Percentiles rank a stretch among this genome's conserved stretches.
phyloP scores from a whole-genome alignment of 2,888 invertebrate genomes.

The Drosophila yooni region DNA sequence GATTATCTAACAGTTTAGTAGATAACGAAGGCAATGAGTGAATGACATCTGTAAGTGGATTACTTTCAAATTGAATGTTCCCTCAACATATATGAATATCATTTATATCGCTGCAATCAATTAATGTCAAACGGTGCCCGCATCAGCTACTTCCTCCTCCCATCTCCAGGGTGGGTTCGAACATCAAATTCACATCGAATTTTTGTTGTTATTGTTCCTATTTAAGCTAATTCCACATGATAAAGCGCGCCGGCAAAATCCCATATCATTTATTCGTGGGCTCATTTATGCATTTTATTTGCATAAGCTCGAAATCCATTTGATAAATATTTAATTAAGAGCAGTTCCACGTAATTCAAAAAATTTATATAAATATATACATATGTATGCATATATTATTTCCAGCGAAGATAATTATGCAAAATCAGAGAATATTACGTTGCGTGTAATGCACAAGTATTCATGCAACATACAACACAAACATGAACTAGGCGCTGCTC shows the following conservation, averaged over 20 bases:
- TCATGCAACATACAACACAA: neutral
- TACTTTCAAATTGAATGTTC: slow-evolving; percentile 33
- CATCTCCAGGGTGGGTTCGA: neutral
- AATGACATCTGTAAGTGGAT: slow-evolving; percentile 36
- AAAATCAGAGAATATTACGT: slow-evolving; percentile 52
- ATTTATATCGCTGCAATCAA: slow-evolving; percentile 38
- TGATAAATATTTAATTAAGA: slow-evolving; percentile 78
- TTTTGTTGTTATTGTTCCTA: slow-evolving; percentile 5
- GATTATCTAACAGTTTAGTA: slow-evolving; percentile 64
- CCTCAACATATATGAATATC: slow-evolving; percentile 25
- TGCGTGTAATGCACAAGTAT: slow-evolving; percentile 7
- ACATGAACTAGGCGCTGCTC: neutral
- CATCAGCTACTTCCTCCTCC: slow-evolving; percentile 19
- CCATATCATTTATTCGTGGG: slow-evolving; percentile 46
- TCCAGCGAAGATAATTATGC: slow-evolving; percentile 52
- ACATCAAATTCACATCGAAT: slow-evolving; percentile 25
- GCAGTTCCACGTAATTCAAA: slow-evolving; percentile 22
- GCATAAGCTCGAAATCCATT: slow-evolving; percentile 64
- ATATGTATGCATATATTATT: slow-evolving; percentile 24
- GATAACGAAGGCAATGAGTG: slow-evolving; percentile 35
- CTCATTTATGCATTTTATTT: slow-evolving; percentile 63
- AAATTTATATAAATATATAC: slow-evolving; percentile 6
- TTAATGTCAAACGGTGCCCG: slow-evolving; percentile 47
- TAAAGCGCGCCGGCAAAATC: slow-evolving; percentile 21
- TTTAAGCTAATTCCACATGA: slow-evolving; percentile 14